Evolutionary conservation across 2,113 vertebrate genomes (phyloP).

Genomic region (Rhinogobius similis): DNA sequence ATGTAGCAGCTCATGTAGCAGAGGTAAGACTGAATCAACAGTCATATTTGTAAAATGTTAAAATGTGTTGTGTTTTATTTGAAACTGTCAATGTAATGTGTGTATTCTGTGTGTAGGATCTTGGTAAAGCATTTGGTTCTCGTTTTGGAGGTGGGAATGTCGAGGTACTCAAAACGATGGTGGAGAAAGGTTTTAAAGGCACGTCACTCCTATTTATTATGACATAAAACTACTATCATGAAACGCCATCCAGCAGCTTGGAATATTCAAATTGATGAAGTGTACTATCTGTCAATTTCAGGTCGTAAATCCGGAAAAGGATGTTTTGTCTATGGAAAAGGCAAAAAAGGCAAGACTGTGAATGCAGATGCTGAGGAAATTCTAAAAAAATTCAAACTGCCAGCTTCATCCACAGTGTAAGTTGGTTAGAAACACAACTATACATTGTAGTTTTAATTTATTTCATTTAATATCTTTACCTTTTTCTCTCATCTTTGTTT

Average conservation of each 20-base stretch:
- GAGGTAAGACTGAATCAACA: constrained; percentile 51
- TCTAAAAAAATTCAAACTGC: constrained; percentile 58
- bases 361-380: constrained; percentile 82
- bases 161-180: constrained; percentile 84
- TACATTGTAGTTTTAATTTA: background rate
- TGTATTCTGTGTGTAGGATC: constrained; percentile 58
- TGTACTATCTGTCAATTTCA: background rate
- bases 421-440: constrained; percentile 32
- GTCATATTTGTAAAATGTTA: background rate
- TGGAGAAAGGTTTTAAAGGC: constrained; percentile 87
- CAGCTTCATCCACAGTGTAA: constrained; percentile 80
- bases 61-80: background rate
- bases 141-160: constrained; percentile 83
- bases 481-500: constrained; percentile 2
- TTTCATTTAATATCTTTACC: background rate
- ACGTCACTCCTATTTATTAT: background rate
- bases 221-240: background rate
- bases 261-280: background rate
- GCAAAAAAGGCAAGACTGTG: constrained; percentile 77
- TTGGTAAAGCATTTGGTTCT: constrained; percentile 85
- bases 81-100: background rate
- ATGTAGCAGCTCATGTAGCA: constrained; percentile 84
- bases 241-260: too few species aligned
- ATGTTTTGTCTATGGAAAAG: constrained; percentile 78
- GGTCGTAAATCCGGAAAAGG: constrained; percentile 78